These are phyloP conservation scores for Neoarius graeffei DNA, from an alignment of 2,113 vertebrate genomes.

Conservation along the genomic window DNA sequence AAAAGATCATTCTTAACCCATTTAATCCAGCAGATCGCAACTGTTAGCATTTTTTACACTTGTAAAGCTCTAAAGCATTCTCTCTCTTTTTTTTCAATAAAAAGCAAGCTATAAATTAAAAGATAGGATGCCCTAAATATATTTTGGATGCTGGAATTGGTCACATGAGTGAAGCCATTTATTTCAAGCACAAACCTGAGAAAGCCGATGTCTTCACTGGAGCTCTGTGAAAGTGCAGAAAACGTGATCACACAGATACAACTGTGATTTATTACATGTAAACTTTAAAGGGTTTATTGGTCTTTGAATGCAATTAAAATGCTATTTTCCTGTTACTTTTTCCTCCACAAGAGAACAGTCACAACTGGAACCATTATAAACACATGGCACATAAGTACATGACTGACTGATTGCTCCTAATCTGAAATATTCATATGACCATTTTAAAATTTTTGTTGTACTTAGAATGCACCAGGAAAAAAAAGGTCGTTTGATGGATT, in stretches of 20 bases:
- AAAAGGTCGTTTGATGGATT: not conserved
- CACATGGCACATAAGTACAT: no score
- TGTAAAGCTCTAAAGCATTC: not conserved
- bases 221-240: not conserved
- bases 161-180: not conserved
- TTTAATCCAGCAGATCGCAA: not conserved
- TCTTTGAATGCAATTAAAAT: not conserved
- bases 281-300: not conserved
- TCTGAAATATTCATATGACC: not conserved
- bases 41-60: not conserved
- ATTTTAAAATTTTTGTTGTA: not conserved
- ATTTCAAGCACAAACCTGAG: not conserved
- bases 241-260: not conserved
- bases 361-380: not conserved
- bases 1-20: not conserved
- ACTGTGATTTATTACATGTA: not conserved
- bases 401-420: no score
- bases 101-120: not conserved
- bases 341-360: not conserved
- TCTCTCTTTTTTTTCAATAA: not conserved
- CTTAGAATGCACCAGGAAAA: not conserved
- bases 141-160: not conserved
- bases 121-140: not conserved
- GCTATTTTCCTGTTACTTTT: not conserved
- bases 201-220: not conserved